A percentile compares a stretch with the other conserved stretches of the same genome.
phyloP scores from a whole-genome alignment of 2,888 invertebrate genomes.

The Drosophila ezoana region DNA sequence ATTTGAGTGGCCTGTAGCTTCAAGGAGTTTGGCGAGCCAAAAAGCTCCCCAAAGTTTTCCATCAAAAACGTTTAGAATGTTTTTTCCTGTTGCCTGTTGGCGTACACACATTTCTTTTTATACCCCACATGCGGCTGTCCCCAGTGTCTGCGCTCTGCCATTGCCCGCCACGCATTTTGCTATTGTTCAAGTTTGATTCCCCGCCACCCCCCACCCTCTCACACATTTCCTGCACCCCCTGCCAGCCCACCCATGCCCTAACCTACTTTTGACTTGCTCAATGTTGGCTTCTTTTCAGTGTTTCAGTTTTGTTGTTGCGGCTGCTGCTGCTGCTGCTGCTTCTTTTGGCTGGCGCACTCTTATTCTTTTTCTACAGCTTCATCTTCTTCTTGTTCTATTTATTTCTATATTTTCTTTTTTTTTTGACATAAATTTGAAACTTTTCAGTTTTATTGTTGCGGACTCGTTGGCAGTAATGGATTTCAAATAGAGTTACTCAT shows the following conservation, averaged over 20 bases:
- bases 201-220: not conserved
- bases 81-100: slow-evolving; percentile 69
- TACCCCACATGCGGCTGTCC: slow-evolving; percentile 44
- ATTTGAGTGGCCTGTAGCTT: slow-evolving; percentile 62
- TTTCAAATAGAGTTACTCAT: slow-evolving; percentile 81
- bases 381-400: slow-evolving; percentile 13
- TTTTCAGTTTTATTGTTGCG: slow-evolving; percentile 78
- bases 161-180: slow-evolving; percentile 63
- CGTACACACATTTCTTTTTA: slow-evolving; percentile 56
- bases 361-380: slow-evolving; percentile 29
- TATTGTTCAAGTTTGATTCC: slow-evolving; percentile 68
- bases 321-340: slow-evolving; percentile 23
- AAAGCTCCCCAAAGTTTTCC: slow-evolving; percentile 65
- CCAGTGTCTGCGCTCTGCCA: slow-evolving; percentile 39
- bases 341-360: slow-evolving; percentile 28
- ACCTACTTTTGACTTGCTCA: slow-evolving; percentile 73
- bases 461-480: slow-evolving; percentile 80
- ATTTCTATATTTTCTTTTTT: slow-evolving; percentile 29
- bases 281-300: slow-evolving; percentile 68
- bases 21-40: slow-evolving; percentile 58
- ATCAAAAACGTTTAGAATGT: slow-evolving; percentile 74
- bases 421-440: slow-evolving; percentile 80
- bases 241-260: slow-evolving; percentile 39
- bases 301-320: slow-evolving; percentile 35
- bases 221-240: no score